Conservation (phyloP, 2,797 vertebrate species). For the Melanotaenia pygmaea region DNA sequence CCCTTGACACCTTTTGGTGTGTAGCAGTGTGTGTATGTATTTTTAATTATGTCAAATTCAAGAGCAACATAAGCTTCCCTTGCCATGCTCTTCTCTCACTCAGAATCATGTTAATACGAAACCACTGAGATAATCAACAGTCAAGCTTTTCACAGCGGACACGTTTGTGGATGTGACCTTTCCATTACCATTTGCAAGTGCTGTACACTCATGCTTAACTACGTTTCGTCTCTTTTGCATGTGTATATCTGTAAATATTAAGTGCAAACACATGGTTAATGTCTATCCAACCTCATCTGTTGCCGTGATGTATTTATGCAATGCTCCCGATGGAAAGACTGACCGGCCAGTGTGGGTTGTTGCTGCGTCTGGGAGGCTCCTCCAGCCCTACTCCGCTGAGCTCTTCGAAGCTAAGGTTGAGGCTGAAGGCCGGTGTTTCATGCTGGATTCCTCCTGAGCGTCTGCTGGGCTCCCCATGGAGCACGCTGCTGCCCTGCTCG, state of each 20-base stretch:
- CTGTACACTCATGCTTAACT: constrained; percentile 11
- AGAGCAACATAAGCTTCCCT: constrained; percentile 63
- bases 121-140: constrained; percentile 60
- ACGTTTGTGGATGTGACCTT: constrained; percentile 33
- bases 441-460: constrained; percentile 54
- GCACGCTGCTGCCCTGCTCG: constrained; percentile 75
- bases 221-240: constrained; percentile 8
- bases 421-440: constrained; percentile 81
- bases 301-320: neutral
- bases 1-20: constrained; percentile 58
- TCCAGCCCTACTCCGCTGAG: constrained; percentile 91
- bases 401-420: constrained; percentile 98
- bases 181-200: constrained; percentile 7
- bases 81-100: constrained; percentile 54
- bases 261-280: neutral
- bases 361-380: constrained; percentile 85
- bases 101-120: constrained; percentile 72
- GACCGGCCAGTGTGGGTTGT: constrained; percentile 86
- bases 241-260: neutral
- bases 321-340: constrained; percentile 40
- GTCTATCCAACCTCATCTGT: constrained; percentile 3
- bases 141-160: constrained; percentile 31
- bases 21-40: constrained; percentile 45
- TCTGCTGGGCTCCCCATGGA: constrained; percentile 59
- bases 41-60: constrained; percentile 56